Evolutionary conservation across 2,113 vertebrate genomes (phyloP), one percentile per base, ranked within the genome.

Genomic region (Lanius ludovicianus): DNA sequence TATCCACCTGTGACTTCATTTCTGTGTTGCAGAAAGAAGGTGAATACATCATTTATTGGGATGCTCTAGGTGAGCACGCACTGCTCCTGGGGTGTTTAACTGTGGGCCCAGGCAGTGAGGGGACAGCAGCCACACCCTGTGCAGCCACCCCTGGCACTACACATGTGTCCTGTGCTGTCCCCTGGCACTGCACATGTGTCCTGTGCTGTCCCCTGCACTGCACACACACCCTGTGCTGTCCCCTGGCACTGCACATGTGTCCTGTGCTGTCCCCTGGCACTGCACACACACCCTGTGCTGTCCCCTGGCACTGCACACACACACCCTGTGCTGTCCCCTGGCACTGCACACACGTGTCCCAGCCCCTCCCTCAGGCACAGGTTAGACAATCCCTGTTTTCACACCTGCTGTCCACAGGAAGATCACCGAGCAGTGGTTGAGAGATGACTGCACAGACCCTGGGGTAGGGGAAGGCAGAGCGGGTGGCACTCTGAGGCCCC

Each of bases 31-130:
- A 8, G 41, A 39, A 60, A 30, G 33, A 60, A 70, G n/a, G 56
- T 14, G 13, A 67, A 35, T 53, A 2, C 10, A 4, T 60, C 2
- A 31, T 46, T 42, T 57, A 15, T 8, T 18, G 16, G 53, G 71
- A 14, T 39, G 8, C 23, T 47, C 33, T 6, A 21, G 27, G 9
- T 17, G 56, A 13, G 25, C 47, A 6, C 0, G 1, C 22, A 1
- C 24, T 1, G 5, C 8, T 14, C 9, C 10, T 17, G 3, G 21
- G 1, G 24, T 30, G 49, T 35, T 49, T 5, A 11, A 25, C 16
- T 3, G 0, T 0, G 2, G 6, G 33, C 76, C 4, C 3, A 8
- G 69, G 35, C 56, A 20, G 47, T 7, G 47, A 47, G 47, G 47
- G 47, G 52, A 42, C 31, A 23, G 24, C 22, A 17, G 39, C 27